phyloP scores from a whole-genome alignment of 2,797 vertebrate species.

The Leptoclinus maculatus region DNA sequence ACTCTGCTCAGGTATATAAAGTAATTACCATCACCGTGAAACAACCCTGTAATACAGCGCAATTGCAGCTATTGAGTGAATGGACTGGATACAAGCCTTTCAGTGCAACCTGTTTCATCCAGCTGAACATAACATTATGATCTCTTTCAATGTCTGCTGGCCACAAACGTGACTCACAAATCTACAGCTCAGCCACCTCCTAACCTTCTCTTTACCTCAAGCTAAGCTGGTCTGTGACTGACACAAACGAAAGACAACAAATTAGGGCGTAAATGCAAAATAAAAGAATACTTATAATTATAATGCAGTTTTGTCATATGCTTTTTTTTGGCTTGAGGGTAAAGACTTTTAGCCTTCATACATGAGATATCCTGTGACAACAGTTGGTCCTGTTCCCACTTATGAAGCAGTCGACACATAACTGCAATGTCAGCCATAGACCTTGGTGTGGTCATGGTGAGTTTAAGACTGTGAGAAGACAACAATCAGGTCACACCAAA shows the following conservation, averaged over 20 bases:
- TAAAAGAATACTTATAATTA: background rate
- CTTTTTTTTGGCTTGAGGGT: slow-evolving; percentile 4
- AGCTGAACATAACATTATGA: slow-evolving; percentile 30
- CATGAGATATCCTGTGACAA: background rate
- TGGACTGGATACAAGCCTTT: slow-evolving; percentile 12
- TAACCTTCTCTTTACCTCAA: slow-evolving; percentile 10
- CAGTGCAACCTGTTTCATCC: slow-evolving; percentile 18
- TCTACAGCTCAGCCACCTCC: slow-evolving; percentile 26
- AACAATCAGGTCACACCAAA: background rate
- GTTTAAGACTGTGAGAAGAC: background rate
- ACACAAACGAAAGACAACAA: slow-evolving; percentile 33
- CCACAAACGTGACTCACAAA: slow-evolving; percentile 32
- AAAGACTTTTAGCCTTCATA: background rate
- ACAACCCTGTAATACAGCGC: slow-evolving; percentile 11
- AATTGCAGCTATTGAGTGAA: slow-evolving; percentile 27
- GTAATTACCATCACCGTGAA: slow-evolving; percentile 20
- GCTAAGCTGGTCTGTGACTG: slow-evolving; percentile 31
- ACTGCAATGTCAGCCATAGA: background rate
- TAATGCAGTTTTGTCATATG: background rate
- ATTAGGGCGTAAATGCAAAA: slow-evolving; percentile 2
- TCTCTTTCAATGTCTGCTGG: slow-evolving; percentile 29
- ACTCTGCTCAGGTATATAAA: slow-evolving; percentile 13
- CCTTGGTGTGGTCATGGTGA: background rate
- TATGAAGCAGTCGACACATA: background rate
- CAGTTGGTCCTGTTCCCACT: background rate